These are phyloP conservation scores for Smithornis capensis DNA, from an alignment of 2,113 vertebrate species.

Conservation along the genomic window DNA sequence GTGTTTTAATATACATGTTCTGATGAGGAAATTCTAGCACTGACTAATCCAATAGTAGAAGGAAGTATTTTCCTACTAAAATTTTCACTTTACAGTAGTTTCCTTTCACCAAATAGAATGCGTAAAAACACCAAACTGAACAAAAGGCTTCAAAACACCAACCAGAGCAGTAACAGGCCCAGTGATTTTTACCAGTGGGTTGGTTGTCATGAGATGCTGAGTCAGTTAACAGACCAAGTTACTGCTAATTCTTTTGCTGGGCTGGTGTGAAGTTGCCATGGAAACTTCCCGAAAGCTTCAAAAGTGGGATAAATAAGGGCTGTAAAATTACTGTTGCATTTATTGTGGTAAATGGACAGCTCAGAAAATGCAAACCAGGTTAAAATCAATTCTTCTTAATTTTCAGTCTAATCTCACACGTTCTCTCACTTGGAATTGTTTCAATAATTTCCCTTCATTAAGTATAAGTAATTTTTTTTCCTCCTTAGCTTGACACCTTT, in stretches of 20 bases:
- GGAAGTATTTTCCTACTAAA: neutral
- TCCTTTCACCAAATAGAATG: neutral
- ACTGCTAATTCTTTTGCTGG: neutral
- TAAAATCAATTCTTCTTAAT: neutral
- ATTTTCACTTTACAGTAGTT: neutral
- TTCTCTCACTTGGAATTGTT: neutral
- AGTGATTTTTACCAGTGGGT: neutral
- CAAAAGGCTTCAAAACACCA: neutral
- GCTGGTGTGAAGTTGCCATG: neutral
- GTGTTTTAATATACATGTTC: neutral
- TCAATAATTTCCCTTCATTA: neutral
- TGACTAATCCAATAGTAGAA: rapidly evolving
- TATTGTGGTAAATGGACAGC: neutral
- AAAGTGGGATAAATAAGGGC: neutral
- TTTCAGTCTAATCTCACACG: neutral
- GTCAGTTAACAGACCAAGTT: neutral
- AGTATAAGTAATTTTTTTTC: neutral
- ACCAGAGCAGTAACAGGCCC: neutral
- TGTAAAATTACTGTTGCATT: neutral
- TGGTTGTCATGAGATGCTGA: neutral
- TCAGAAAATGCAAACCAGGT: constrained; percentile 10
- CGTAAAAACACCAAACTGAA: neutral
- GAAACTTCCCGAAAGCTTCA: neutral
- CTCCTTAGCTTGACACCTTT: neutral
- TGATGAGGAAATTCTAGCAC: neutral